These are phyloP conservation scores for Pseudococcus longispinus DNA, from an alignment of 2,888 invertebrate species.

Conservation along the genomic window DNA sequence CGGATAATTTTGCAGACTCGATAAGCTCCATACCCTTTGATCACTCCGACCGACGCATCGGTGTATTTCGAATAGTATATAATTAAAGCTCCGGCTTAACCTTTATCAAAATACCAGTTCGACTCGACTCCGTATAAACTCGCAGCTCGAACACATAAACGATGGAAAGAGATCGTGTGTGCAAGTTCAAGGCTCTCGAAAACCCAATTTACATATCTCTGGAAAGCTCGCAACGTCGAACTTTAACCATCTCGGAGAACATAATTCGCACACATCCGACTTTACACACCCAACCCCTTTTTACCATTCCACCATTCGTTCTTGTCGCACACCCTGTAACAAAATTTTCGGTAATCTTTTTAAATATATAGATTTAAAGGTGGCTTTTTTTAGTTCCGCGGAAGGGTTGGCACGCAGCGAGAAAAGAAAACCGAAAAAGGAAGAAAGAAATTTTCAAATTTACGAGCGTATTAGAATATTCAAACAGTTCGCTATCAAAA, in stretches of 20 bases:
- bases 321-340: background rate
- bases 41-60: background rate
- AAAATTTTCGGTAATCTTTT: conserved; percentile 19
- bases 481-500: conserved; percentile 42
- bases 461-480: conserved; percentile 51
- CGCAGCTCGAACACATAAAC: background rate
- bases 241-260: background rate
- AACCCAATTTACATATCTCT: background rate
- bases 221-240: background rate
- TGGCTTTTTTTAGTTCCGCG: background rate
- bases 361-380: conserved; percentile 17
- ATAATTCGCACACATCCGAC: background rate
- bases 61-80: background rate
- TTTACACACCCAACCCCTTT: background rate
- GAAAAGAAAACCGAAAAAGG: background rate
- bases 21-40: background rate
- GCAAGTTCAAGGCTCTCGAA: background rate
- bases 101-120: background rate
- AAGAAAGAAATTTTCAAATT: conserved; percentile 31
- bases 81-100: background rate
- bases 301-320: conserved; percentile 4
- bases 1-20: background rate
- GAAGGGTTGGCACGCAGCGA: background rate
- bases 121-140: background rate
- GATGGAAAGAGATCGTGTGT: background rate